Conservation (phyloP, 2,888 invertebrate species). For the Dimorphilus gyrociliatus region DNA sequence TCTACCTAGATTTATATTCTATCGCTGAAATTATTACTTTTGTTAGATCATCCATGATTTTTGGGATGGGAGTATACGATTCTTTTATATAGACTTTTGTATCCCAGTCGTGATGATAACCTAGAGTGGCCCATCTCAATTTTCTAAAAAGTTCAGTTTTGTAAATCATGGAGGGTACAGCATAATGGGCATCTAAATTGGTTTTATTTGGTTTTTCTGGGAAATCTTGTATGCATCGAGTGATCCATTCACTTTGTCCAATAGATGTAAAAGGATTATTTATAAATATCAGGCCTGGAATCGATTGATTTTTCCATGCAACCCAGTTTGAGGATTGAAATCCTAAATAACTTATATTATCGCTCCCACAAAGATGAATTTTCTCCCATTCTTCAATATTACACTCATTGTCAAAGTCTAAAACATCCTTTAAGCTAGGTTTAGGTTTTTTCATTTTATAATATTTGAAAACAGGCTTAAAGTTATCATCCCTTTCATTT, state of each 20-base stretch:
- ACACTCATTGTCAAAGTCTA: slow-evolving; percentile 12
- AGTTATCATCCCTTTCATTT: too few relatives aligned
- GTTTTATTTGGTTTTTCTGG: slow-evolving; percentile 48
- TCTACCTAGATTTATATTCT: too few relatives aligned
- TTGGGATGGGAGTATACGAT: too few relatives aligned
- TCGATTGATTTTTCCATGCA: too few relatives aligned
- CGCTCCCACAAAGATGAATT: too few relatives aligned
- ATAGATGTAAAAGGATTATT: slow-evolving; percentile 60
- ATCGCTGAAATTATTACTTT: too few relatives aligned
- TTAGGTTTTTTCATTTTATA: slow-evolving; percentile 18
- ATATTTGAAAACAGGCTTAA: slow-evolving; percentile 21
- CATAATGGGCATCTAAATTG: slow-evolving; percentile 36
- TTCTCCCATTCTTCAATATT: slow-evolving; percentile 2
- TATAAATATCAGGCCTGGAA: slow-evolving; percentile 56
- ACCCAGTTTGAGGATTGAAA: too few relatives aligned
- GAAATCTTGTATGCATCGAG: slow-evolving; percentile 58
- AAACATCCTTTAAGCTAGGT: slow-evolving; percentile 15
- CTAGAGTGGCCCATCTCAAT: slow-evolving; percentile 82
- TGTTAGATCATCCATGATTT: too few relatives aligned
- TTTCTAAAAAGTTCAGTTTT: slow-evolving; percentile 10
- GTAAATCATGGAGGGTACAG: too few relatives aligned
- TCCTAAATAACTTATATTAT: too few relatives aligned
- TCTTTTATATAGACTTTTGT: too few relatives aligned
- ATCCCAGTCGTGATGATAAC: slow-evolving; percentile 96
- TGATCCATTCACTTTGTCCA: slow-evolving; percentile 69